Conservation (phyloP, 2,113 vertebrate genomes). For the Malurus cyaneus region DNA sequence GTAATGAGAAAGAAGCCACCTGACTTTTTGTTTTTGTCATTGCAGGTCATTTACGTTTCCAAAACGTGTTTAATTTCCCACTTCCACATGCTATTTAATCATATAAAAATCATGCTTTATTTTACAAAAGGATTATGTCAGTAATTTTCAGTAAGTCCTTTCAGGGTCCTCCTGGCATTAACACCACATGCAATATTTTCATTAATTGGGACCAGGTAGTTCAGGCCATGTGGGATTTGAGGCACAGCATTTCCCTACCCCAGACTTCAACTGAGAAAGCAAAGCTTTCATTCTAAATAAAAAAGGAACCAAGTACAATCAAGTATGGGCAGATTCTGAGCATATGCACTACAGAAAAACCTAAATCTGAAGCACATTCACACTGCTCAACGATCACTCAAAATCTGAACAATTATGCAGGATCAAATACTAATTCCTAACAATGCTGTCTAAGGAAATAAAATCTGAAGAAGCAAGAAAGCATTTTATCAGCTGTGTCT, state of each 20-base stretch:
- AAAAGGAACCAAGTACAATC: not conserved
- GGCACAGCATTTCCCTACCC: not conserved
- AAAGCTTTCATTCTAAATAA: not conserved
- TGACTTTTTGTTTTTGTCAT: not conserved
- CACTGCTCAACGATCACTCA: not conserved
- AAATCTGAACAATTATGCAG: not conserved
- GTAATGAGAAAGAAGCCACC: not conserved
- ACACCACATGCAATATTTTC: not conserved
- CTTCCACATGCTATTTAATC: not conserved
- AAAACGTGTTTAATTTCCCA: not conserved
- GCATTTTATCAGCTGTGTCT: not conserved
- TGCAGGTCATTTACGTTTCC: not conserved
- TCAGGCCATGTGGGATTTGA: not conserved
- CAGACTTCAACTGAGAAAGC: not conserved
- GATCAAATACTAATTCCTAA: not conserved
- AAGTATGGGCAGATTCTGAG: not conserved
- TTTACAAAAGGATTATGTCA: not conserved
- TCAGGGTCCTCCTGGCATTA: not conserved
- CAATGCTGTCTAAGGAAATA: not conserved
- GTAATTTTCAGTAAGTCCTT: not conserved
- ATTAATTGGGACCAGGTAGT: not conserved
- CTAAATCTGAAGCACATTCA: not conserved
- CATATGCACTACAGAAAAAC: not conserved
- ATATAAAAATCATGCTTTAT: not conserved
- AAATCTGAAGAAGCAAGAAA: not conserved